A percentile compares a stretch with the other conserved stretches of the same genome.
Evolutionary conservation across 1,140 invertebrate species (phyloP).

Genomic region (Eumeta japonica): DNA sequence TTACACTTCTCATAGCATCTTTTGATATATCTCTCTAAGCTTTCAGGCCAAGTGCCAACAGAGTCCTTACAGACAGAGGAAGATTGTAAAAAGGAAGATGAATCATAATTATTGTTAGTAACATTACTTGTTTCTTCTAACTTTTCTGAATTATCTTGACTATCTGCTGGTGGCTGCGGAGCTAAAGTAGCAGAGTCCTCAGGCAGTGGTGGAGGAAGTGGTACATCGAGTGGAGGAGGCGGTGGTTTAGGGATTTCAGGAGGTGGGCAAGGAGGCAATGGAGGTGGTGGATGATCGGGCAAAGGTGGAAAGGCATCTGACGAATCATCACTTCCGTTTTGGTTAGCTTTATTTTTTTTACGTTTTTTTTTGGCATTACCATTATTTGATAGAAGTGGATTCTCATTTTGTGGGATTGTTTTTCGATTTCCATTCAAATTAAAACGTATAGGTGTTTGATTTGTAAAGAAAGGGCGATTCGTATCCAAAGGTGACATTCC

Average conservation of each 20-base stretch:
- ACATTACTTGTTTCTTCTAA: constrained; percentile 6
- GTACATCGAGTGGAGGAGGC: constrained; percentile 45
- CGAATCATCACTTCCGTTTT: constrained; percentile 43
- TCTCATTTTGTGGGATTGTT: constrained; percentile 43
- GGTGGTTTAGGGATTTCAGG: constrained; percentile 50
- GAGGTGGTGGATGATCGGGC: constrained; percentile 58
- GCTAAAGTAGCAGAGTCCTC: constrained; percentile 34
- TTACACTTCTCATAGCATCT: constrained; percentile 88
- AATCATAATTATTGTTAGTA: constrained; percentile 6
- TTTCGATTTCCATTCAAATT: constrained; percentile 59
- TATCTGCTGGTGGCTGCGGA: constrained; percentile 34
- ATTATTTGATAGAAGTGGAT: constrained; percentile 53
- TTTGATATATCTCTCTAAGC: constrained; percentile 82
- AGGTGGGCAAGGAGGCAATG: constrained; percentile 54
- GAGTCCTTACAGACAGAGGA: constrained; percentile 44
- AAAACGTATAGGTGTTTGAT: constrained; percentile 60
- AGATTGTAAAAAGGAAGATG: constrained; percentile 34
- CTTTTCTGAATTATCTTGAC: constrained; percentile 12
- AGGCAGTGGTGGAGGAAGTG: constrained; percentile 43
- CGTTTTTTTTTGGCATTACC: constrained; percentile 71
- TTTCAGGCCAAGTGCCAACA: constrained; percentile 68
- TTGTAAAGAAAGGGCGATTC: constrained; percentile 45
- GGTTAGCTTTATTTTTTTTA: constrained; percentile 65
- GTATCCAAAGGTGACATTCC: constrained; percentile 41
- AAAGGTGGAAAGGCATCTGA: constrained; percentile 58